These are phyloP conservation scores for Triplophysa tibetana DNA, from an alignment of 2,113 vertebrate genomes.

Conservation along the genomic window DNA sequence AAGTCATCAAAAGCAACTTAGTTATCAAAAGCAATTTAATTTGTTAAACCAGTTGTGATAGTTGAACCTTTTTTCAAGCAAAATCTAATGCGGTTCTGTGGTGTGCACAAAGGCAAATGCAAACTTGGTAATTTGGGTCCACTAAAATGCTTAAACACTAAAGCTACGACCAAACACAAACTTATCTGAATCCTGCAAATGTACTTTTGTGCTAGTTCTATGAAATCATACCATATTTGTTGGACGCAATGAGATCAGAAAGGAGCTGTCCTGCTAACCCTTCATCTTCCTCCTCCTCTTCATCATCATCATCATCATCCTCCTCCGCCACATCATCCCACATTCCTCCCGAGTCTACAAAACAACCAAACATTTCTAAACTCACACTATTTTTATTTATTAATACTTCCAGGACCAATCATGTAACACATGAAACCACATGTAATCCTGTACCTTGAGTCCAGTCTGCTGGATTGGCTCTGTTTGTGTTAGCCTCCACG, in stretches of 20 bases:
- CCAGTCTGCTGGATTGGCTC: slow-evolving; percentile 86
- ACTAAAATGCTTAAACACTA: too few species aligned
- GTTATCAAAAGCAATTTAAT: too few species aligned
- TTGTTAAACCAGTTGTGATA: background rate
- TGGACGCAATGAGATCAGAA: slow-evolving; percentile 92
- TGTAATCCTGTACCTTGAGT: slow-evolving; percentile 77
- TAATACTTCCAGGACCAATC: background rate
- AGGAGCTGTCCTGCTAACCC: slow-evolving; percentile 90
- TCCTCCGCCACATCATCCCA: slow-evolving; percentile 90
- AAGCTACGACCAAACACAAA: too few species aligned
- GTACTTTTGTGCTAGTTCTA: background rate
- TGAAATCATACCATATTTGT: slow-evolving; percentile 89
- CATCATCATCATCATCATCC: slow-evolving; percentile 76
- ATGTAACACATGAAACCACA: background rate
- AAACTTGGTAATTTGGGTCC: too few species aligned
- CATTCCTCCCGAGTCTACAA: slow-evolving; percentile 88
- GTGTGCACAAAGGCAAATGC: too few species aligned
- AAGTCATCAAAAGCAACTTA: too few species aligned
- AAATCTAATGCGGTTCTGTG: too few species aligned
- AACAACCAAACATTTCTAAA: background rate
- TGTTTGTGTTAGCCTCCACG: slow-evolving; percentile 89
- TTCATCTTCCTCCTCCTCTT: slow-evolving; percentile 84
- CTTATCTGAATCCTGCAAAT: too few species aligned
- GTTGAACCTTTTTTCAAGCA: background rate
- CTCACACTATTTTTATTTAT: background rate